Percentiles rank a stretch among this genome's conserved stretches.
Evolutionary conservation across 1,140 invertebrate genomes (phyloP).

Genomic region (Sarcophaga bullata): DNA sequence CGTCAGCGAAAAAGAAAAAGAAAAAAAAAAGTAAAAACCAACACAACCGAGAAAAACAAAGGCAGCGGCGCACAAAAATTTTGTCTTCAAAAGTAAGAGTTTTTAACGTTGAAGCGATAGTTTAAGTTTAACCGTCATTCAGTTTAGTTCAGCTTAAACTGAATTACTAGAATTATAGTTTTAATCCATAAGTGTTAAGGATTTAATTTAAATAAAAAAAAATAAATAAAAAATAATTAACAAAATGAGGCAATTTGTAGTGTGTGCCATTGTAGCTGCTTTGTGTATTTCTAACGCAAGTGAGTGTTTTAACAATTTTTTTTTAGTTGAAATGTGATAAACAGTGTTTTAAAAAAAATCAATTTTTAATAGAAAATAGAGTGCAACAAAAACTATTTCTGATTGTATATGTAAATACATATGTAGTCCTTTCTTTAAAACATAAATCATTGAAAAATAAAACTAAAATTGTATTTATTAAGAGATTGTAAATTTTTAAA

Average conservation of each 20-base stretch:
- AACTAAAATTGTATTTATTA: too few relatives aligned
- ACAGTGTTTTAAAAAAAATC: not conserved
- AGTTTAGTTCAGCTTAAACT: conserved; percentile 53
- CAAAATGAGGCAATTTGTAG: conserved; percentile 63
- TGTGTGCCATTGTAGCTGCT: conserved; percentile 57
- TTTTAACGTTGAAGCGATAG: conserved; percentile 57
- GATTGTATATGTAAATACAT: not conserved
- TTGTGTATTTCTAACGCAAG: conserved; percentile 59
- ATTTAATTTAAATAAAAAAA: not conserved
- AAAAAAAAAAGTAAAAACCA: not conserved
- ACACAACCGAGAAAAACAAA: conserved; percentile 42
- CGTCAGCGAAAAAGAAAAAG: not conserved
- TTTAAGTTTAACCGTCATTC: conserved; percentile 63
- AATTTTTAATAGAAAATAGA: not conserved
- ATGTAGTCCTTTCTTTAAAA: too few relatives aligned
- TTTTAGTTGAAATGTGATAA: not conserved
- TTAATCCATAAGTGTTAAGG: conserved; percentile 29
- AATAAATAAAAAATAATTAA: conserved; percentile 41
- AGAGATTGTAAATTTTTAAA: too few relatives aligned
- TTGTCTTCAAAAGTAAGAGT: conserved; percentile 66
- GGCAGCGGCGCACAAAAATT: conserved; percentile 53
- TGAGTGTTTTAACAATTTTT: conserved; percentile 51
- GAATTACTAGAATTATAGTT: conserved; percentile 1
- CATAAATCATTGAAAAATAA: too few relatives aligned
- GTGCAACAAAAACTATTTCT: too few relatives aligned